Evolutionary conservation across 2,888 invertebrate genomes (phyloP), one percentile per base, ranked within the genome.

Genomic region (Caenorhabditis afra): DNA sequence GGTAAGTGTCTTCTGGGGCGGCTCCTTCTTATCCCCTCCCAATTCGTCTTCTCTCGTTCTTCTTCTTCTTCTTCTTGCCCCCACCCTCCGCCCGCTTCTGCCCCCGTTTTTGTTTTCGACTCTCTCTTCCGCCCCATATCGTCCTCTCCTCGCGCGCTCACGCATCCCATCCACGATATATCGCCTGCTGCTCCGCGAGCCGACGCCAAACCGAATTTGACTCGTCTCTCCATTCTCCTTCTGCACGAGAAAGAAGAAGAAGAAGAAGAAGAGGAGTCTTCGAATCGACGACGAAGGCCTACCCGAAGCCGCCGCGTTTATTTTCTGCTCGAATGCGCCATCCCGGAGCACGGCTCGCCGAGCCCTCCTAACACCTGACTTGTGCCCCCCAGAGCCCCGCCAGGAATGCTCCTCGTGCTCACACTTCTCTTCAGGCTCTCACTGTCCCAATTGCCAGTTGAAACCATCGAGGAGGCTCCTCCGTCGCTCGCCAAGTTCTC

Each of bases 111-210:
- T 73, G 67, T 67, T 77, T 73, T 61, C 77, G 53, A 64, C 74
- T 70, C 59, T 74, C 68, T 79, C 68, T 41, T 65, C 65, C 67
- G 67, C 74, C 65, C 74, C 71, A 71, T 75, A 74, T 67, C 73
- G 61, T 67, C 65, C 52, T 62, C 73, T 29, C 29, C 29, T 29
- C 29, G 29, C 29, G 29, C 29, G 29, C 45, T 64, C 64, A 58
- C 64, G 61, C 61, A 75, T 64, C 64, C 59, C 61, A 61, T 58
- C 59, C 79, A 41, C 70, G 64, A 71, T 73, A 61, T 66, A 66
- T 81, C 58, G 45, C 64, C 41, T 49, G 45, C 23, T 52, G 58
- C 39, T 44, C 35, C 67, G 39, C 52, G 29, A 52, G 29, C 49
- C 64, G 57, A 70, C 68, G 59, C 70, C 70, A 71, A 62, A 64